phyloP scores from a whole-genome alignment of 2,797 vertebrate species.

The Apodemus agrarius region DNA sequence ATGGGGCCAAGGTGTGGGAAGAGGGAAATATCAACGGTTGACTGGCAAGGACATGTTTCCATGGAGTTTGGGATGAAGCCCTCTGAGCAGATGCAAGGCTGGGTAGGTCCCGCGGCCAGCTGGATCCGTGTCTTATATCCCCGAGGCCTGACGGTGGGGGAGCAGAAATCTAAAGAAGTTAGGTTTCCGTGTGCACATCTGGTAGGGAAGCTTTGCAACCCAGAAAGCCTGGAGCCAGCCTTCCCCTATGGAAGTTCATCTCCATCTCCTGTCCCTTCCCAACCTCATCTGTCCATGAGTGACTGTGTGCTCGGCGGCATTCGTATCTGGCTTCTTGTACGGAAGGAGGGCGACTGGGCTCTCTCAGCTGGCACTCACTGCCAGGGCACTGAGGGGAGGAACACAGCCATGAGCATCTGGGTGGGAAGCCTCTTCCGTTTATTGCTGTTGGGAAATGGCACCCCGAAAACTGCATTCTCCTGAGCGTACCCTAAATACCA shows the following conservation, averaged over 20 bases:
- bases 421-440: background rate
- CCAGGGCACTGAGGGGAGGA: background rate
- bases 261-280: constrained; percentile 14
- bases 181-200: constrained; percentile 1
- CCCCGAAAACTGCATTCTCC: background rate
- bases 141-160: background rate
- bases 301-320: background rate
- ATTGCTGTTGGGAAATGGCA: background rate
- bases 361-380: background rate
- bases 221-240: background rate
- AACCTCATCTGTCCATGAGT: background rate
- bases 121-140: background rate
- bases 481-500: background rate
- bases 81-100: background rate
- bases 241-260: constrained; percentile 42
- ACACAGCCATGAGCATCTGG: rapidly evolving
- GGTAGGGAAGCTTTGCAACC: background rate
- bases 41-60: background rate
- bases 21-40: background rate
- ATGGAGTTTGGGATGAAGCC: background rate
- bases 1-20: background rate
- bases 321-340: background rate
- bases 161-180: background rate
- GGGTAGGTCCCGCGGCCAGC: background rate
- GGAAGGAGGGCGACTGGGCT: background rate